A percentile compares a stretch with the other conserved stretches of the same genome.
phyloP scores from a whole-genome alignment of 1,140 invertebrate genomes.

The Macrobrachium rosenbergii region DNA sequence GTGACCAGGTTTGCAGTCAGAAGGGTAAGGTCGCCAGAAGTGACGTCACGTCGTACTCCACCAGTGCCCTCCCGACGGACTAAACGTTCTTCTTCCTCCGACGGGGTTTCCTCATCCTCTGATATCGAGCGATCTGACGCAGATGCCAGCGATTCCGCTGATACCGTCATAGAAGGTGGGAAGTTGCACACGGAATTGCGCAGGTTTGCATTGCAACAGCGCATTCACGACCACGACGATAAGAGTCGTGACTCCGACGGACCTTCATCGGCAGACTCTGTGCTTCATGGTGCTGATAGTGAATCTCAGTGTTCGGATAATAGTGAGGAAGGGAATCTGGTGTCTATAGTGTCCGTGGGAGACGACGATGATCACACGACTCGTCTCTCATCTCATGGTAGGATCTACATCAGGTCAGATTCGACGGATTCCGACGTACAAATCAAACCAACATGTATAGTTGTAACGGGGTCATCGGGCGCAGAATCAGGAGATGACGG shows the following conservation, averaged over 20 bases:
- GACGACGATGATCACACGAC: constrained; percentile 61
- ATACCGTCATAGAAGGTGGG: constrained; percentile 63
- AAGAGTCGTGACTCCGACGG: constrained; percentile 60
- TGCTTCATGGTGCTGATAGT: constrained; percentile 64
- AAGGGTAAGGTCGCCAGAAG: constrained; percentile 51
- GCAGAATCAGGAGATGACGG: constrained; percentile 64
- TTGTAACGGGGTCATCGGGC: constrained; percentile 64
- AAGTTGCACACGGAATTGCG: constrained; percentile 60
- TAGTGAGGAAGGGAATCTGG: constrained; percentile 65
- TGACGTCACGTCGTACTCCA: constrained; percentile 52
- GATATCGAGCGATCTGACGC: constrained; percentile 65
- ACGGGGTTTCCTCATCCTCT: constrained; percentile 66
- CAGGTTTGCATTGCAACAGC: constrained; percentile 55
- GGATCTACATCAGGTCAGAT: constrained; percentile 66
- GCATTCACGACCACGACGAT: constrained; percentile 54
- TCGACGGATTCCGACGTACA: constrained; percentile 66
- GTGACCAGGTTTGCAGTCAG: constrained; percentile 49
- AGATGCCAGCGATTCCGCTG: constrained; percentile 64
- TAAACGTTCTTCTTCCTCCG: constrained; percentile 66
- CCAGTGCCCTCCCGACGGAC: constrained; percentile 59
- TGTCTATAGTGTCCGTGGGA: constrained; percentile 66
- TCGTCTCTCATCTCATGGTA: constrained; percentile 55
- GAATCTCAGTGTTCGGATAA: constrained; percentile 66
- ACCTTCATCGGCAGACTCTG: constrained; percentile 58
- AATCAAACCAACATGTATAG: constrained; percentile 66